Conservation (phyloP, 2,888 invertebrate species). For the Anodontia alba region DNA sequence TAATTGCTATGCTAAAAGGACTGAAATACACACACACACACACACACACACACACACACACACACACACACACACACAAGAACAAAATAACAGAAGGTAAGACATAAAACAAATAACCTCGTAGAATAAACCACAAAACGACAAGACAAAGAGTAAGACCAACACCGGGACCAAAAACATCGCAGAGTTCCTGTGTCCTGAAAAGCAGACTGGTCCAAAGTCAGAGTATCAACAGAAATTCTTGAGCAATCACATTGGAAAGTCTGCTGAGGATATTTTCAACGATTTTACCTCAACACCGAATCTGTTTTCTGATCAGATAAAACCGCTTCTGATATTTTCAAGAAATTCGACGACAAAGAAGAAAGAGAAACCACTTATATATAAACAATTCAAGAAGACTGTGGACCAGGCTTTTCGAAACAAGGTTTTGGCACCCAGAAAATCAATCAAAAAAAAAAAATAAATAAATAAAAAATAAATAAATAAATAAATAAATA, state of each 20-base stretch:
- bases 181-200: background rate
- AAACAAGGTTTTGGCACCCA: background rate
- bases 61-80: too few species aligned
- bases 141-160: too few species aligned
- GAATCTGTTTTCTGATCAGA: background rate
- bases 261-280: background rate
- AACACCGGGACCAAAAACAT: too few species aligned
- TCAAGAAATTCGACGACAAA: background rate
- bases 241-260: background rate
- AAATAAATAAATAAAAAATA: background rate
- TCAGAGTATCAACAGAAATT: background rate
- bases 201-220: background rate
- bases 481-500: background rate
- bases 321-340: background rate
- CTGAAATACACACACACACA: too few species aligned
- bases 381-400: background rate
- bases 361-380: background rate
- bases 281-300: background rate
- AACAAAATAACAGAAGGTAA: too few species aligned
- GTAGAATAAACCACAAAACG: too few species aligned
- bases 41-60: too few species aligned
- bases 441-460: background rate
- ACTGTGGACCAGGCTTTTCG: background rate
- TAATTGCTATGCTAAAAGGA: too few species aligned
- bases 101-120: too few species aligned